These are phyloP conservation scores for Bedellia somnulentella DNA, from an alignment of 2,888 invertebrate genomes.

Conservation along the genomic window DNA sequence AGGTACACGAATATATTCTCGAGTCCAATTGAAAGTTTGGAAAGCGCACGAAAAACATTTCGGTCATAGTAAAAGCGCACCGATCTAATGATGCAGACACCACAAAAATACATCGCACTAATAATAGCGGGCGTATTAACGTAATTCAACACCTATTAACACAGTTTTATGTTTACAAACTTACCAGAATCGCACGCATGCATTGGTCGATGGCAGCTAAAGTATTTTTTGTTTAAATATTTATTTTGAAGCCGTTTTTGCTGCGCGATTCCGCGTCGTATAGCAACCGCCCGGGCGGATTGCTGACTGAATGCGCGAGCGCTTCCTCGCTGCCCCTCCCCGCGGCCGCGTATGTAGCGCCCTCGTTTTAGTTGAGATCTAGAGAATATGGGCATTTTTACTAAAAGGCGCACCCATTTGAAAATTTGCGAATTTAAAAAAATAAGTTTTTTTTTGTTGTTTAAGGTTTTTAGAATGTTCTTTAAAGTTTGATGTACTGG, in stretches of 20 bases:
- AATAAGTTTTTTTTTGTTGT: no score
- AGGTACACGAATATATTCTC: no score
- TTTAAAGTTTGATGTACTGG: no score
- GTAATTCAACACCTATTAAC: not conserved
- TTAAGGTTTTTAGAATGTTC: no score
- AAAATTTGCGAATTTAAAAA: no score
- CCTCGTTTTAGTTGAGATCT: not conserved
- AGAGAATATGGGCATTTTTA: not conserved
- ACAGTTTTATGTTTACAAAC: slow-evolving; percentile 14
- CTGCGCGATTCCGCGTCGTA: slow-evolving; percentile 56
- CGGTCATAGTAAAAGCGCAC: slow-evolving; percentile 21
- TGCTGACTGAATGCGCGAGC: slow-evolving; percentile 36
- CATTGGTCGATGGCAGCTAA: slow-evolving; percentile 29
- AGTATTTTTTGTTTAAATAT: slow-evolving; percentile 37
- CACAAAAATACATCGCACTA: slow-evolving; percentile 41
- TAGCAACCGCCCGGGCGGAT: slow-evolving; percentile 60
- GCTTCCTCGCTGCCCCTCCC: slow-evolving; percentile 10
- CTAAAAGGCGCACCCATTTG: no score
- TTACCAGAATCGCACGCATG: slow-evolving; percentile 57
- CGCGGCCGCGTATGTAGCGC: slow-evolving; percentile 16
- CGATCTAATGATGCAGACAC: slow-evolving; percentile 26
- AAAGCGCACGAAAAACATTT: slow-evolving; percentile 17
- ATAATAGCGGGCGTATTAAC: no score
- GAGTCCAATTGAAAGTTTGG: no score
- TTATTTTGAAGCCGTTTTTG: slow-evolving; percentile 35